Conservation (phyloP, 2,888 invertebrate species). For the Spodoptera picta region DNA sequence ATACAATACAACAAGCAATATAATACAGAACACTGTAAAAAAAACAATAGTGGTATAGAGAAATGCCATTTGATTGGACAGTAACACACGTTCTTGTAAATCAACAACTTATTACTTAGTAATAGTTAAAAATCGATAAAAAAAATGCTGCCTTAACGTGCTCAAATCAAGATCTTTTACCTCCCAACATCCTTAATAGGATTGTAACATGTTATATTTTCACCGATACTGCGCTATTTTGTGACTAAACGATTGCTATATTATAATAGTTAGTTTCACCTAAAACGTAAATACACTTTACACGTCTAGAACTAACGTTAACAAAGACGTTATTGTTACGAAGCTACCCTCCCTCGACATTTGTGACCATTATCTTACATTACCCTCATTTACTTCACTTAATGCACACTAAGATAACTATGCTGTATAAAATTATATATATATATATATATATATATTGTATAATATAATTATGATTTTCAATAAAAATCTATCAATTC, state of each 20-base stretch:
- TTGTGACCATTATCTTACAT: conserved; percentile 55
- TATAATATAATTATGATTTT: conserved; percentile 3
- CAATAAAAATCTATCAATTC: conserved; percentile 36
- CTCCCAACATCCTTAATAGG: no score
- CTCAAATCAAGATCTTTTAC: no score
- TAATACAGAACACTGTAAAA: not conserved
- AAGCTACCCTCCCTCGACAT: conserved; percentile 51
- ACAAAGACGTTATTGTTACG: conserved; percentile 26
- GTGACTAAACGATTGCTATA: conserved; percentile 46
- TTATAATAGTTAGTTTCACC: conserved; percentile 37
- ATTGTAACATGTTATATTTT: conserved; percentile 28
- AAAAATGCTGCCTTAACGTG: no score
- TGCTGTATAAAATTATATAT: conserved; percentile 41
- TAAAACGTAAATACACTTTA: conserved; percentile 51
- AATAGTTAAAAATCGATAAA: no score
- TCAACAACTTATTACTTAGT: no score
- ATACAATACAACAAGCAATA: conserved; percentile 6
- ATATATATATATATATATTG: conserved; percentile 11
- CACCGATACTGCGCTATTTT: conserved; percentile 31
- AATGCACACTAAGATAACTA: conserved; percentile 33
- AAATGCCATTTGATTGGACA: no score
- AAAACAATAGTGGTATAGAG: no score
- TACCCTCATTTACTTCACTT: conserved; percentile 23
- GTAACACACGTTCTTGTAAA: no score
- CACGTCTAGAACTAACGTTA: conserved; percentile 48